Conservation (phyloP, 2,888 invertebrate genomes). For the Limnephilus rhombicus region DNA sequence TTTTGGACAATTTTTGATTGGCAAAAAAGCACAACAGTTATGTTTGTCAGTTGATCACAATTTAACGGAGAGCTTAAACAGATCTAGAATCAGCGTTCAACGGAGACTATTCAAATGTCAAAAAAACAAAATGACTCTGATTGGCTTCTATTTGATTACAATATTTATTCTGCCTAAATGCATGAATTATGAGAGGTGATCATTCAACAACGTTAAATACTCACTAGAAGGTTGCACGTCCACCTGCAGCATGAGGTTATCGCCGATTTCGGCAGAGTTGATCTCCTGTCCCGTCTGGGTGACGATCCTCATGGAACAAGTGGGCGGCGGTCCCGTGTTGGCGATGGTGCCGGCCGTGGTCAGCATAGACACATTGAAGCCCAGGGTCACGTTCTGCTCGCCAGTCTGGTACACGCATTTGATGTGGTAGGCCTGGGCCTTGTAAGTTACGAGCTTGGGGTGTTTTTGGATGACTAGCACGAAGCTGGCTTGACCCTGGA, state of each 20-base stretch:
- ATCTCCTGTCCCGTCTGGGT: constrained; percentile 92
- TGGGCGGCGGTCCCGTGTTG: constrained; percentile 95
- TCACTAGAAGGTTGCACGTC: constrained; percentile 88
- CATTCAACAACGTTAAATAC: constrained; percentile 67
- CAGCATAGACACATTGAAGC: constrained; percentile 96
- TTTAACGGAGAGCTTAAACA: too few relatives aligned
- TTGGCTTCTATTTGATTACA: too few relatives aligned
- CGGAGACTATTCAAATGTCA: too few relatives aligned
- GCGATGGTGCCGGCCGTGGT: constrained; percentile 97
- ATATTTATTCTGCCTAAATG: too few relatives aligned
- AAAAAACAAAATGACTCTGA: too few relatives aligned
- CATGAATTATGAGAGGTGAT: not conserved
- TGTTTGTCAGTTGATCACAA: too few relatives aligned
- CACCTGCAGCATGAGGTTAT: constrained; percentile 90
- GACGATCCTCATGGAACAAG: constrained; percentile 94
- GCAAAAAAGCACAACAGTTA: too few relatives aligned
- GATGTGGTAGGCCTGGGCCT: constrained; percentile 97
- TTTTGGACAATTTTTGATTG: too few relatives aligned
- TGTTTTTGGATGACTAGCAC: constrained; percentile 97
- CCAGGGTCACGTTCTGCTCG: constrained; percentile 93
- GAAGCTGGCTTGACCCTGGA: constrained; percentile 92
- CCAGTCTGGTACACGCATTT: constrained; percentile 97
- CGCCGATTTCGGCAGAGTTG: constrained; percentile 94
- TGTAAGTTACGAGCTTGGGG: constrained; percentile 95
- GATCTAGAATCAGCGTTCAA: too few relatives aligned